These are phyloP conservation scores for Drosophila mayaguana DNA, from an alignment of 2,888 invertebrate species.

Conservation along the genomic window DNA sequence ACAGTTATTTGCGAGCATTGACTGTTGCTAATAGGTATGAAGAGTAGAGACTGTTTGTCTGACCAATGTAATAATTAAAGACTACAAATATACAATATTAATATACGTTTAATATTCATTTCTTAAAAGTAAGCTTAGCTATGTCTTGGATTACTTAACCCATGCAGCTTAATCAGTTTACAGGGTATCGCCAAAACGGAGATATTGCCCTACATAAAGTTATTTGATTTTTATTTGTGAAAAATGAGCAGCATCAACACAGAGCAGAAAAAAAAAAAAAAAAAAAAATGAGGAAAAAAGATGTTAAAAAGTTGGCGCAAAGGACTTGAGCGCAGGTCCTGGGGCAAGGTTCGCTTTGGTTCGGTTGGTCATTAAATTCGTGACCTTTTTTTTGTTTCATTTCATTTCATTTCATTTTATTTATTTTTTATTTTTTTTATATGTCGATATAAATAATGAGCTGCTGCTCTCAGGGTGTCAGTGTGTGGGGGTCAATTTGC, in stretches of 20 bases:
- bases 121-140: too few species aligned
- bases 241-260: constrained; percentile 40
- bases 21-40: too few species aligned
- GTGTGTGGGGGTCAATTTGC: constrained; percentile 37
- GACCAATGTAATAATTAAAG: too few species aligned
- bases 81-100: too few species aligned
- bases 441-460: constrained; percentile 74
- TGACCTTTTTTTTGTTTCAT: constrained; percentile 25
- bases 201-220: background rate
- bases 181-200: background rate
- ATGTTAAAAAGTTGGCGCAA: constrained; percentile 49
- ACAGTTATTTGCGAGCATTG: too few species aligned
- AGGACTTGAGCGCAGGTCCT: constrained; percentile 39
- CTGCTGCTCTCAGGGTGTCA: constrained; percentile 10
- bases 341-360: constrained; percentile 57
- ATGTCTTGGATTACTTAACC: too few species aligned
- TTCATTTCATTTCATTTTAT: background rate
- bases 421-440: constrained; percentile 3
- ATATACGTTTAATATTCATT: too few species aligned
- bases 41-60: too few species aligned
- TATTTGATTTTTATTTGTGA: constrained; percentile 32
- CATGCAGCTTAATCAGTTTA: background rate
- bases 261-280: constrained; percentile 16
- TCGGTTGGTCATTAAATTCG: constrained; percentile 68
- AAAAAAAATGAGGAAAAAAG: too few species aligned